Evolutionary conservation across 2,888 invertebrate species (phyloP), one percentile per base, ranked within the genome.

Genomic region (Salticus scenicus): DNA sequence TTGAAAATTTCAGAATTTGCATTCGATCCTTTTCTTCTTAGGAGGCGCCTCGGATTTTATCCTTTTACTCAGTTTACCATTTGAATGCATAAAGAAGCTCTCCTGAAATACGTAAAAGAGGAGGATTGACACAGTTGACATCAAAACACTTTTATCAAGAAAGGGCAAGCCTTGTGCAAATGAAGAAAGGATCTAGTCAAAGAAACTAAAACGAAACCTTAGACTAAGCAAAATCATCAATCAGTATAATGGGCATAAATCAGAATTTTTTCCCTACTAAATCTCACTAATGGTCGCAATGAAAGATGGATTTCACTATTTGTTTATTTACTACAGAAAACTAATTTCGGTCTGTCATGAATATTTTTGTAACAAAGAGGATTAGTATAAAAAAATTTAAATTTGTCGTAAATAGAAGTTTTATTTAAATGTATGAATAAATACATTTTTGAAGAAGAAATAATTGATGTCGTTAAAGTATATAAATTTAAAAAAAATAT

Each of bases 51-150:
- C 42, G 63, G 67, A 28, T 63, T 82, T 77, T 76, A 33, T 83
- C 57, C 77, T 83, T 77, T 66, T 76, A 84, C 77, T 83, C 76
- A 67, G 73, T 77, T 84, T 84, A 84, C 83, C 83, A 84, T 84
- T 73, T 84, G 83, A 84, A 84, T 84, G 72, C 77, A 67, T 77
- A 84, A 84, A 77, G 71, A 76, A 77, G 76, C 33, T 20, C 57
- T 24, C 24, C 64, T 47, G n/a, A 51, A 66, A 77, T 30, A 77
- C 73, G 77, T 24, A 66, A n/a, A n/a, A n/a, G n/a, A n/a, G n/a
- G n/a, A 84, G 77, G 77, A 77, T 84, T 77, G 77, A 84, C 83
- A 57, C 24, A 20, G 73, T 73, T 72, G 83, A 84, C 77, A 84
- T 47, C 73, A 77, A 84, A 84, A 84, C 73, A 84, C 77, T 84